A percentile compares a stretch with the other conserved stretches of the same genome.
Conservation (phyloP, 2,797 vertebrate species). For the Babyrousa celebensis region DNA sequence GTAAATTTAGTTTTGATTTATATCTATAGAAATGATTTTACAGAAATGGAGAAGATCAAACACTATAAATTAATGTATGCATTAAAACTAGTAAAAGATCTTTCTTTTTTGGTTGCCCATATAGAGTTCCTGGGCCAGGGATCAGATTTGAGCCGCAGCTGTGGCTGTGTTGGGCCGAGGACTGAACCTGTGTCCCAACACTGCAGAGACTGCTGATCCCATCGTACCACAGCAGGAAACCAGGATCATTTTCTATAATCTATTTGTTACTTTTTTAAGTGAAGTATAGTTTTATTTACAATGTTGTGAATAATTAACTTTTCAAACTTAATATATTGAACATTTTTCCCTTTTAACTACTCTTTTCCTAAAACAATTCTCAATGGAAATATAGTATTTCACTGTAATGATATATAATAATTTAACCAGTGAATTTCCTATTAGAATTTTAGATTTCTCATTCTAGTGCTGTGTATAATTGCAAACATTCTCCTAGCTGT, state of each 20-base stretch:
- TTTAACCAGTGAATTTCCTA: constrained; percentile 37
- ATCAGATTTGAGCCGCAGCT: no score
- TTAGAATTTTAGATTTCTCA: not conserved
- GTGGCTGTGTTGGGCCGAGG: no score
- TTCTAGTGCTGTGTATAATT: not conserved
- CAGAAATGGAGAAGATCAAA: constrained; percentile 17
- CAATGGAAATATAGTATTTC: not conserved
- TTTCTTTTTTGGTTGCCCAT: no score
- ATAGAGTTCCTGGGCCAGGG: no score
- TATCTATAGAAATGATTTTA: not conserved
- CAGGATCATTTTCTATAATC: constrained; percentile 31
- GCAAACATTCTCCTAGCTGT: not conserved
- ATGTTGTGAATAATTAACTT: not conserved
- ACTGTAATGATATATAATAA: constrained; percentile 31
- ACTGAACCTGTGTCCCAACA: no score
- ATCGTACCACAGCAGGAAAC: no score
- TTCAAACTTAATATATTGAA: not conserved
- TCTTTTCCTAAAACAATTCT: constrained; percentile 65
- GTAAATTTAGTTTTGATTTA: constrained; percentile 39
- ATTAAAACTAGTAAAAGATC: not conserved
- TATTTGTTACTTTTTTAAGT: no score
- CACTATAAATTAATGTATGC: not conserved
- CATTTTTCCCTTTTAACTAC: constrained; percentile 41
- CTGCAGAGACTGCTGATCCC: no score
- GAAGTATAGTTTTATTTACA: no score